Percentiles rank a stretch among this genome's conserved stretches.
These are phyloP conservation scores for Hetaerina americana DNA, from an alignment of 1,140 invertebrate species.

Conservation along the genomic window DNA sequence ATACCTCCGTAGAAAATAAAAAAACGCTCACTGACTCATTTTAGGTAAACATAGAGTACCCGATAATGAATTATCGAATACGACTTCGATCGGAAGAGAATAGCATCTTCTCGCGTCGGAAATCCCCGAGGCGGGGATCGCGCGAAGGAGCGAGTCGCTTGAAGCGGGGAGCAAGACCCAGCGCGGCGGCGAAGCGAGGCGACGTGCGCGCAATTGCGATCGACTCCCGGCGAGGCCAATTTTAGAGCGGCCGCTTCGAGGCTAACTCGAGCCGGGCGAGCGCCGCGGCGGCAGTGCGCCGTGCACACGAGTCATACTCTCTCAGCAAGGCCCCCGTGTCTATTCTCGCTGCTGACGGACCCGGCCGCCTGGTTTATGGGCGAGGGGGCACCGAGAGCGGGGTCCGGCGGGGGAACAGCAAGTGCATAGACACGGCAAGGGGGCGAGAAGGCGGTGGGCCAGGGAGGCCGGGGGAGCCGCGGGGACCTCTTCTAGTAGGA, in stretches of 20 bases:
- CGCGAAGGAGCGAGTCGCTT: no score
- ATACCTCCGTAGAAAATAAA: no score
- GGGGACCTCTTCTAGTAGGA: background rate
- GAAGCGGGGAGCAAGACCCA: no score
- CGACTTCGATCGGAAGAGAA: no score
- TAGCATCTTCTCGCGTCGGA: no score
- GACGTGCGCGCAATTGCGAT: background rate
- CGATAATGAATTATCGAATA: no score
- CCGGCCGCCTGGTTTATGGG: no score
- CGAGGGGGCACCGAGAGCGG: background rate
- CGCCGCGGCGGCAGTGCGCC: background rate
- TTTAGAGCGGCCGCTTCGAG: background rate
- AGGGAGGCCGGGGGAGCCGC: background rate
- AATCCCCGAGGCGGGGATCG: no score
- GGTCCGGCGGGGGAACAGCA: background rate
- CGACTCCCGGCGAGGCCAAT: background rate
- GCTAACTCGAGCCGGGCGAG: background rate
- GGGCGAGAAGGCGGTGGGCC: background rate
- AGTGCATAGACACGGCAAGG: background rate
- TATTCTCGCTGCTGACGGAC: no score
- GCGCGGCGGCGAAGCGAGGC: no score
- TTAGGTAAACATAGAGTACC: no score
- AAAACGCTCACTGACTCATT: no score
- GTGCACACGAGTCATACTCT: background rate
- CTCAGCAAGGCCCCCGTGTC: background rate